Conservation (phyloP, 2,797 vertebrate genomes). For the Cossypha heuglini region DNA sequence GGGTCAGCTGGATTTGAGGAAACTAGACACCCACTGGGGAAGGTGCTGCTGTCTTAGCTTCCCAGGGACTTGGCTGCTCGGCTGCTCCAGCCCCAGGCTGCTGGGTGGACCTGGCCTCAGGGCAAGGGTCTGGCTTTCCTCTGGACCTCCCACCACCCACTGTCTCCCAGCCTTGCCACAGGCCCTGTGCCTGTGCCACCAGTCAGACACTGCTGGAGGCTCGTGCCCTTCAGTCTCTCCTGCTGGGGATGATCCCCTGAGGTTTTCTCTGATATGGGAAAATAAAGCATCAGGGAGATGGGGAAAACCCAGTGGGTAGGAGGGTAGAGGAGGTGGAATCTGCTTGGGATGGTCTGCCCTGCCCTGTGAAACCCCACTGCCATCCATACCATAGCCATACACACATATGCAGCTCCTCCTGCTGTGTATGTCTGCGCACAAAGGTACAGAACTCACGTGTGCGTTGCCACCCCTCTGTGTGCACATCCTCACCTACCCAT, state of each 20-base stretch:
- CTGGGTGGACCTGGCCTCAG: neutral
- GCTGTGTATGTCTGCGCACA: neutral
- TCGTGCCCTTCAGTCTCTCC: neutral
- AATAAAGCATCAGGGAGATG: neutral
- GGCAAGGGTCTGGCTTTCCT: neutral
- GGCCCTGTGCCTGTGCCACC: neutral
- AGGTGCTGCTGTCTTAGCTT: neutral
- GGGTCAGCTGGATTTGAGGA: neutral
- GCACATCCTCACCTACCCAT: neutral
- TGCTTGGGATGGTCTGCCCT: neutral
- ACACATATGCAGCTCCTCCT: neutral
- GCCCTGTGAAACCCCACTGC: accelerated
- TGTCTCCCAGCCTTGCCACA: accelerated
- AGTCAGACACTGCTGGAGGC: neutral
- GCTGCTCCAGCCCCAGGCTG: neutral
- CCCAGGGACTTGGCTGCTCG: neutral
- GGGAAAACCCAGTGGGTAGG: neutral
- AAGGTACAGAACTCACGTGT: neutral
- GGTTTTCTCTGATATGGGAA: neutral
- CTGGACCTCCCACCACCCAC: neutral
- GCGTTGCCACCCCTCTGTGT: neutral
- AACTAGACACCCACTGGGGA: neutral
- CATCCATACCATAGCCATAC: neutral
- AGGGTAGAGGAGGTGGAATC: neutral
- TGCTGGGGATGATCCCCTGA: neutral